Evolutionary conservation across 2,797 vertebrate genomes (phyloP).

Genomic region (Buphagus erythrorhynchus): DNA sequence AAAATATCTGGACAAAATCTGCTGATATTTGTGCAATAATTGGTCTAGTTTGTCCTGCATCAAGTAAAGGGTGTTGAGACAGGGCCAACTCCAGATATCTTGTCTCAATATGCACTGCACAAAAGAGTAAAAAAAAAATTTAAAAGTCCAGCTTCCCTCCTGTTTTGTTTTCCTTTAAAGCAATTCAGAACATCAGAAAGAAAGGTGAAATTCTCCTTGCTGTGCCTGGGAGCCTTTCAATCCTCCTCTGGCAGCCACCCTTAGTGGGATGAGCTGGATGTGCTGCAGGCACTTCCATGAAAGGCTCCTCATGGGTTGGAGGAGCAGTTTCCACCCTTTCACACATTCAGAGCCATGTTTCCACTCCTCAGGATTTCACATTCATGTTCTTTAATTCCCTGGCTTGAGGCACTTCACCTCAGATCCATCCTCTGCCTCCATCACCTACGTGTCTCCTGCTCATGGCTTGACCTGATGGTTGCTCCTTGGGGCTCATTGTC

Average conservation of each 20-base stretch:
- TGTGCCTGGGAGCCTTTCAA: background rate
- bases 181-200: background rate
- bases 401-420: background rate
- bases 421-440: background rate
- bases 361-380: background rate
- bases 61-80: background rate
- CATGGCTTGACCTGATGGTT: accelerated
- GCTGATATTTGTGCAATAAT: background rate
- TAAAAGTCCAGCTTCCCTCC: background rate
- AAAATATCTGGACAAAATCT: background rate
- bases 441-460: accelerated
- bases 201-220: background rate
- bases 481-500: background rate
- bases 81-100: background rate
- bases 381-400: background rate
- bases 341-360: accelerated
- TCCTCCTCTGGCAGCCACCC: background rate
- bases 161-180: background rate
- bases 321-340: background rate
- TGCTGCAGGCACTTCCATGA: background rate
- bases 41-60: background rate
- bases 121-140: background rate
- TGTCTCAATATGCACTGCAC: background rate
- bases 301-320: background rate
- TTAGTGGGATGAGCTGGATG: background rate